phyloP scores from a whole-genome alignment of 64 coral and sea anemone species.

The Acropora tenuis region DNA sequence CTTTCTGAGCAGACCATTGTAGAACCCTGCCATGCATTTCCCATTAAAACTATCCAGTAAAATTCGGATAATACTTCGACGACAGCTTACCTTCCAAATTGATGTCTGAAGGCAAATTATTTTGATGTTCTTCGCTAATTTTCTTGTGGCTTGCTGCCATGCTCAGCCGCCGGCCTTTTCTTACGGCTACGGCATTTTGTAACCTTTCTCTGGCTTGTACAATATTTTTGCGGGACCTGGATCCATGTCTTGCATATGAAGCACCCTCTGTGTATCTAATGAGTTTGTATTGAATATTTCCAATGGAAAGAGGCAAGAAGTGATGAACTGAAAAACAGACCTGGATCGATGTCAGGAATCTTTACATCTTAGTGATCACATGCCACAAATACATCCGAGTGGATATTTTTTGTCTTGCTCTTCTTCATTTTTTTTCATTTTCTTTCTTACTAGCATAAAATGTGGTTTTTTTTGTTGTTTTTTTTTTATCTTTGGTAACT shows the following conservation, averaged over 20 bases:
- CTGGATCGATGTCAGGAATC: no score
- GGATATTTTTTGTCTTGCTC: no score
- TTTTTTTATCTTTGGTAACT: no score
- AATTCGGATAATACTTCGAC: slow-evolving; percentile 33
- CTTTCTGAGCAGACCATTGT: slow-evolving; percentile 49
- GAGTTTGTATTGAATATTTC: slow-evolving; percentile 36
- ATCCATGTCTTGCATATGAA: slow-evolving; percentile 34
- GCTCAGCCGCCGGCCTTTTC: slow-evolving; percentile 20
- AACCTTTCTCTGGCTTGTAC: slow-evolving; percentile 18
- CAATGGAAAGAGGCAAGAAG: slow-evolving; percentile 29
- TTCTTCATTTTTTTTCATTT: no score
- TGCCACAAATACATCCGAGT: no score
- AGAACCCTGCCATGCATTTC: slow-evolving; percentile 17
- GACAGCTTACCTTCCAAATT: slow-evolving; percentile 45
- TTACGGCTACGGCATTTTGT: slow-evolving; percentile 1
- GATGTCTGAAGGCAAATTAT: slow-evolving; percentile 29
- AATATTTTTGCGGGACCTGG: slow-evolving; percentile 42
- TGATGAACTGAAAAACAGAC: neutral
- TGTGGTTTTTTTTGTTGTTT: no score
- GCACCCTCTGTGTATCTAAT: slow-evolving; percentile 6
- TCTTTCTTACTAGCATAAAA: no score
- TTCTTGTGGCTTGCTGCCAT: slow-evolving; percentile 35
- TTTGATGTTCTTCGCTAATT: slow-evolving; percentile 48
- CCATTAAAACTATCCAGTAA: slow-evolving; percentile 45
- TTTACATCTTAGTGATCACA: no score